Base-by-base conservation (phyloP, 2,888 invertebrate genomes). In the Sminthurinus aureus region DNA sequence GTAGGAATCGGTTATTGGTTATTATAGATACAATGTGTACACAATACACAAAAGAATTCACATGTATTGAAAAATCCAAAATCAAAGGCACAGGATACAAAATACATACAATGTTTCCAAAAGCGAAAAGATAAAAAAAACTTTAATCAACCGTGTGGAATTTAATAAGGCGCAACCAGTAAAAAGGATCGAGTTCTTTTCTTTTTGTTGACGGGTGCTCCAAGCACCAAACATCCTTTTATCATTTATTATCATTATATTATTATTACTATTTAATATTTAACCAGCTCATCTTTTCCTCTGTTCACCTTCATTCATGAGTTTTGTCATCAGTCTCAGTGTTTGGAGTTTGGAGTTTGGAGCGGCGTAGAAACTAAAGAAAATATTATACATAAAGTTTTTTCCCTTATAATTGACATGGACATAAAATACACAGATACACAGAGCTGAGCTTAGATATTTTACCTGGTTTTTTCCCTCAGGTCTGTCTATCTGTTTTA, bases 281-380 rank as follows among this genome's bases (percentile, higher is more conserved):
- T 71, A 71, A 71, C 71, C 24, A 24, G 24, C 71, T 71, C 71
- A 71, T 71, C 71, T 71, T 24, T 13, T 71, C 71, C 24, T 38
- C 67, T 67, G 24, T 22, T 13, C 22, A 71, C 22, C 71, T 24
- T 71, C 24, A 71, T 71, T 71, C 71, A 24, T 71, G 13, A 15
- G 13, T 18, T 58, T 58, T 58, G 18, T 58, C 58, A 1, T 38
- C 6, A 4, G 38, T 38, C 38, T 38, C 38, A 38, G 38, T 38
- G 38, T 38, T 38, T 38, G 6, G 38, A 38, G 38, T 38, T 38
- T 38, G 6, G 38, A 38, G 38, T 38, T 38, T 38, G 38, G 38
- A 38, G 38, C 38, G 38, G 38, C 6, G 38, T 38, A 38, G 38
- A 38, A 1, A 4, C 38, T 38, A 38, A 38, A 38, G 38, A 38